Conservation (phyloP, 2,888 invertebrate genomes). For the Melipona bicolor region DNA sequence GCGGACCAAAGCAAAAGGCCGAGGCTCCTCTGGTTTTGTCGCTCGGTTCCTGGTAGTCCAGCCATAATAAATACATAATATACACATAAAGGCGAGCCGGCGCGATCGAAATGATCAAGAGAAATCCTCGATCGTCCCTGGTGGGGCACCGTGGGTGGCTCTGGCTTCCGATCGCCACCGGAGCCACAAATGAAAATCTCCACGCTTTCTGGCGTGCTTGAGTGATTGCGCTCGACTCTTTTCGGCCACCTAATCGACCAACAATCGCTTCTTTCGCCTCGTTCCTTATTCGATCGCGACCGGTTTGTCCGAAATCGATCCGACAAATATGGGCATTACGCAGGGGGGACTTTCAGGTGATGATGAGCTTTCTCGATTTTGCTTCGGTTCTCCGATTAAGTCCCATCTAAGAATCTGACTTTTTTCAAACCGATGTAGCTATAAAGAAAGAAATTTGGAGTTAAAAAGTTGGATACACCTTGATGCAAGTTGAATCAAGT, state of each 20-base stretch:
- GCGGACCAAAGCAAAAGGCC: conserved; percentile 61
- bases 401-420: neutral
- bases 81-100: conserved; percentile 83
- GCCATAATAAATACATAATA: conserved; percentile 84
- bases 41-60: conserved; percentile 80
- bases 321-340: neutral
- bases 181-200: conserved; percentile 56
- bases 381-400: neutral
- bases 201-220: conserved; percentile 37
- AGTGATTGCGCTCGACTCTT: conserved; percentile 11
- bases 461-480: too few relatives aligned
- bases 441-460: neutral
- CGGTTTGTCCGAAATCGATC: neutral
- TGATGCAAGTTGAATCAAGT: too few relatives aligned
- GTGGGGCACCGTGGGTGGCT: conserved; percentile 76
- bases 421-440: neutral
- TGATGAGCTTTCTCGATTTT: too few relatives aligned
- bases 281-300: conserved; percentile 8
- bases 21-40: conserved; percentile 80
- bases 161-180: conserved; percentile 34
- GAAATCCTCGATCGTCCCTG: conserved; percentile 70
- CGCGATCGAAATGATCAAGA: conserved; percentile 83
- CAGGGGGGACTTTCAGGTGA: neutral
- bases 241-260: conserved; percentile 27
- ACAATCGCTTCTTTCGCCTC: conserved; percentile 5